Evolutionary conservation across 1,140 invertebrate species (phyloP), one percentile per base, ranked within the genome.

Genomic region (Papilio polyxenes): DNA sequence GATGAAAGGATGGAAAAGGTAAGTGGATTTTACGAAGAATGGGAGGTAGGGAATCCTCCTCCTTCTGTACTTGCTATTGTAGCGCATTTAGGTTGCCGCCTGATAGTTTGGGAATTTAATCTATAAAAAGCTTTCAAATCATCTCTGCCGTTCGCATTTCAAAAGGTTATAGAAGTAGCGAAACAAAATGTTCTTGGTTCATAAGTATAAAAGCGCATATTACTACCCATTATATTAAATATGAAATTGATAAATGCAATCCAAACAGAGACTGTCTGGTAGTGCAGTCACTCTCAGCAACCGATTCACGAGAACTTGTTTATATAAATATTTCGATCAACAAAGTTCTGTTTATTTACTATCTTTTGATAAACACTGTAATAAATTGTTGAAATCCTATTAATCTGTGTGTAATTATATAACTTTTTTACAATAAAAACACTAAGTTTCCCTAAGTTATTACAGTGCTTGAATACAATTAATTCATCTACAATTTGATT

Each of bases 271-370:
- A 79, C 65, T 37, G 23, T 72, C 65, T 72, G 31, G 81, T 86
- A 86, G 87, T 88, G 84, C 87, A 85, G 82, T 75, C 83, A 89
- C 86, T 89, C 89, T 90, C 89, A 81, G 88, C 81, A 80, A 81
- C 84, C 82, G 84, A 86, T 84, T 87, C 85, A 78, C 88, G 83
- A 87, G 89, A 89, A 90, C 90, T 91, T 89, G 85, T 89, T 85
- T 87, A 88, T 83, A 59, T 87, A 85, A 83, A 86, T 89, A 85
- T 86, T 87, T 85, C 87, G 81, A 88, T 89, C 87, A 91, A 88
- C 85, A 89, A 86, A 83, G 82, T 87, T 86, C 86, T 91, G 86
- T 90, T 89, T 89, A 87, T 87, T 88, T 88, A 82, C 87, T 86
- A 87, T 76, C 79, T 78, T 49, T 81, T 75, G 51, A 76, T 23